These are phyloP conservation scores for Aphelenchoides bicaudatus DNA, from an alignment of 2,888 invertebrate genomes.

Conservation along the genomic window DNA sequence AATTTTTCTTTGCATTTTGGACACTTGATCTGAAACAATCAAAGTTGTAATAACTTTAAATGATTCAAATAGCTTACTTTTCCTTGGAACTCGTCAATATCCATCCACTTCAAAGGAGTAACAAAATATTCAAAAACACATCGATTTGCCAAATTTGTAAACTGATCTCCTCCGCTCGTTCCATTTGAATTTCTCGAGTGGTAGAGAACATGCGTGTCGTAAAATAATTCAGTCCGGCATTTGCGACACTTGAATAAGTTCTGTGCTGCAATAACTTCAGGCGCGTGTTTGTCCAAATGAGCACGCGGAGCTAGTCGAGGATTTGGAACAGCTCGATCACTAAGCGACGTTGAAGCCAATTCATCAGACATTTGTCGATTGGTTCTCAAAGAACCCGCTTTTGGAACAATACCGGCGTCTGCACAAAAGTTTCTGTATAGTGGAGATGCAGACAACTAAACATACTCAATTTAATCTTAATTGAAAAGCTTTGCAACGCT, in stretches of 20 bases:
- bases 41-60: constrained; percentile 5
- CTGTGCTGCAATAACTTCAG: constrained; percentile 12
- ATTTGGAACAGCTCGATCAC: not conserved
- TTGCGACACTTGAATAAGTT: constrained; percentile 36
- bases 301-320: constrained; percentile 8
- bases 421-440: constrained; percentile 28
- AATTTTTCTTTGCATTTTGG: constrained; percentile 41
- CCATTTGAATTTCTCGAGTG: constrained; percentile 25
- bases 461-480: no score
- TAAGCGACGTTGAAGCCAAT: constrained; percentile 11
- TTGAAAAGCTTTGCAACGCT: no score
- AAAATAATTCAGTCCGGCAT: constrained; percentile 41
- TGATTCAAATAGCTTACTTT: not conserved
- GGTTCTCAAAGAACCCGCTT: constrained; percentile 5
- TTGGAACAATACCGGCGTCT: constrained; percentile 25
- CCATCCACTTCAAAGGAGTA: constrained; percentile 49
- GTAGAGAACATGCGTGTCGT: constrained; percentile 36
- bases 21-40: constrained; percentile 19
- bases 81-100: constrained; percentile 14
- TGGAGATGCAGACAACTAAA: constrained; percentile 25
- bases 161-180: constrained; percentile 15
- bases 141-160: constrained; percentile 3
- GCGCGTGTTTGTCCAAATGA: constrained; percentile 9
- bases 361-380: constrained; percentile 1
- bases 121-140: constrained; percentile 41